Evolutionary conservation across 2,888 invertebrate species (phyloP), one percentile per base, ranked within the genome.

Genomic region (Charanyca ferruginea): DNA sequence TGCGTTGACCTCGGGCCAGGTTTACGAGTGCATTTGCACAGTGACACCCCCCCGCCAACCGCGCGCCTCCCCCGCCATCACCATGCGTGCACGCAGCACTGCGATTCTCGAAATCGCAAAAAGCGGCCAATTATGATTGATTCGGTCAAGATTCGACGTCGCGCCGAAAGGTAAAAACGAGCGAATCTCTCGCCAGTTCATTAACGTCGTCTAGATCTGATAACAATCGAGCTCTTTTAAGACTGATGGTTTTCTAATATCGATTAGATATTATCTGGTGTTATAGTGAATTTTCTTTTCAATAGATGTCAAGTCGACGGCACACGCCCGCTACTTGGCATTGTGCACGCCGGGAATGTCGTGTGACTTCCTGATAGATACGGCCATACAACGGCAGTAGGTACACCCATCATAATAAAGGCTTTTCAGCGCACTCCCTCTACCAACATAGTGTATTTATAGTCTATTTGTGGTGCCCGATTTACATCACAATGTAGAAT

Each of bases 1-100:
- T 87, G 90, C 93, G 91, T 90, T 93, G 93, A 93, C 93, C 93
- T 88, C 93, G 89, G 84, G 86, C 86, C 89, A 87, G 90, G 91
- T 94, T 94, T 93, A 93, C 92, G 94, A 94, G 92, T 94, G 94
- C 94, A 93, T 94, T 94, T 94, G 94, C 94, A 91, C 93, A 93
- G 94, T 93, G 94, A 94, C 93, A 94, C 91, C 92, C 92, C 90
- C 89, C 86, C 84, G 77, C 85, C 53, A 75, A 68, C 78, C 79
- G 59, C 80, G 28, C 70, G 65, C 79, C 67, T 67, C 78, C 71
- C 63, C 77, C 75, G 79, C 80, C 76, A 65, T 68, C 83, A 70
- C 79, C 81, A 81, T 92, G 91, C 91, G 92, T 90, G 90, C 90
- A 90, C 93, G 93, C 94, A 91, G 86, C 85, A 77, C 81, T 84